Conservation (phyloP, 37 sponge, comb jelly and placozoan species). For the Geodia barretti region DNA sequence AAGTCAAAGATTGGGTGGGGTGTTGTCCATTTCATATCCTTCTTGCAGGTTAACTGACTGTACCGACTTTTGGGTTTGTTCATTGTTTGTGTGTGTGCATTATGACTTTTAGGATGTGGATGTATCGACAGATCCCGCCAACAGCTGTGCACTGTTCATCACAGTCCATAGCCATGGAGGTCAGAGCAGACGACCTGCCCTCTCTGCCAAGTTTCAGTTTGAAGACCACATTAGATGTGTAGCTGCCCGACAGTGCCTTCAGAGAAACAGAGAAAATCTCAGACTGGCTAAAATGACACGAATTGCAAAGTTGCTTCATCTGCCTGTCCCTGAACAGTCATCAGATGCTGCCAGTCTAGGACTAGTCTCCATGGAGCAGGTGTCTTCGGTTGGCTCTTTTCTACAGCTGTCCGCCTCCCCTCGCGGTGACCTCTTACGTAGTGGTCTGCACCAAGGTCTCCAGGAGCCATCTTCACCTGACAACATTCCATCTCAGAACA, state of each 20-base stretch:
- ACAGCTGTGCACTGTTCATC: conserved; percentile 64
- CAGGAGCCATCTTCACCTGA: neutral
- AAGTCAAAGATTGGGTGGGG: conserved; percentile 81
- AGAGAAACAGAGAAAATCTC: conserved; percentile 56
- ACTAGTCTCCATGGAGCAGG: neutral
- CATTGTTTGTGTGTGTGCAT: neutral
- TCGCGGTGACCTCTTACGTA: neutral
- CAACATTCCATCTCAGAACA: neutral
- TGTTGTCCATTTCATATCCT: conserved; percentile 82
- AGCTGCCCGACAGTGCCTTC: conserved; percentile 76
- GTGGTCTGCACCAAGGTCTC: neutral
- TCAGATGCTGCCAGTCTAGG: neutral
- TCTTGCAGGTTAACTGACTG: conserved; percentile 65
- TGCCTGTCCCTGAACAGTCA: conserved; percentile 31
- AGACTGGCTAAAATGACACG: conserved; percentile 60
- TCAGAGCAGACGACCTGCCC: conserved; percentile 40
- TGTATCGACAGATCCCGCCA: conserved; percentile 71
- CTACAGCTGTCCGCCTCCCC: neutral
- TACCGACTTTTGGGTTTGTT: neutral
- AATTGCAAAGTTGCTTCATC: conserved; percentile 52
- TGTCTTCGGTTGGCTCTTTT: neutral
- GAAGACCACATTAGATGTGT: conserved; percentile 88
- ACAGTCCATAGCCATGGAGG: conserved; percentile 37
- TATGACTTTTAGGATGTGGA: conserved; percentile 78
- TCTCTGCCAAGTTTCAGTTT: conserved; percentile 74